Percentiles rank a stretch among this genome's conserved stretches.
phyloP scores from a whole-genome alignment of 2,113 vertebrate species.

The Oriolus oriolus region DNA sequence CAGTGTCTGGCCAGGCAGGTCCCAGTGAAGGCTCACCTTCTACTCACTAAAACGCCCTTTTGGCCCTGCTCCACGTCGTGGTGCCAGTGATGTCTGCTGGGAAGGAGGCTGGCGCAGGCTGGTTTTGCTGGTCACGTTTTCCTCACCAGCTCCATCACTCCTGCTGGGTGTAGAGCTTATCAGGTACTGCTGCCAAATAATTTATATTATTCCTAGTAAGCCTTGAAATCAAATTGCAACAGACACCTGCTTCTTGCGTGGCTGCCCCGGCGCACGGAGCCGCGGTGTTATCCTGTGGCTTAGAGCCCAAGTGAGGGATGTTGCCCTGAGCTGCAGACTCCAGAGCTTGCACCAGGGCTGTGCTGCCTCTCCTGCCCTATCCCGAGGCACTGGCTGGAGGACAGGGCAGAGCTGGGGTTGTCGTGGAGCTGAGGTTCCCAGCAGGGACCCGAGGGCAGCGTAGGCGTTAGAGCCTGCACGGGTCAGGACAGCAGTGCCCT shows the following conservation, averaged over 20 bases:
- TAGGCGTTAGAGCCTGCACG: accelerated
- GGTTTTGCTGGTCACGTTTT: background rate
- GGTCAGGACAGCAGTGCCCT: background rate
- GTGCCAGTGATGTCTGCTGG: background rate
- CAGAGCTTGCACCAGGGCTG: accelerated
- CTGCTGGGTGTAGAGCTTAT: background rate
- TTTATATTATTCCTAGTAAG: background rate
- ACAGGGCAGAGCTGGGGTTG: background rate
- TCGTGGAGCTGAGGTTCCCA: background rate
- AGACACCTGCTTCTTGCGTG: background rate
- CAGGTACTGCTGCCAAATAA: background rate
- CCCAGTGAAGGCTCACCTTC: background rate
- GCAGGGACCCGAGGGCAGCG: background rate
- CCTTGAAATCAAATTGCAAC: background rate
- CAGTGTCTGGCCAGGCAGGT: background rate
- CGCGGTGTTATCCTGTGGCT: background rate
- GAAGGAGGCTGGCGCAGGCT: background rate
- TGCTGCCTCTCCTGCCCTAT: background rate
- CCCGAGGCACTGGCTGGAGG: background rate
- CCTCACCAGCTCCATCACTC: background rate
- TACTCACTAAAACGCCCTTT: background rate
- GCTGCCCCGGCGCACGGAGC: accelerated
- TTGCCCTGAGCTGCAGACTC: background rate
- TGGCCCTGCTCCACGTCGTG: accelerated
- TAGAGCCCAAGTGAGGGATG: accelerated